Evolutionary conservation across 2,797 vertebrate genomes (phyloP).

Genomic region (Remorina albescens): DNA sequence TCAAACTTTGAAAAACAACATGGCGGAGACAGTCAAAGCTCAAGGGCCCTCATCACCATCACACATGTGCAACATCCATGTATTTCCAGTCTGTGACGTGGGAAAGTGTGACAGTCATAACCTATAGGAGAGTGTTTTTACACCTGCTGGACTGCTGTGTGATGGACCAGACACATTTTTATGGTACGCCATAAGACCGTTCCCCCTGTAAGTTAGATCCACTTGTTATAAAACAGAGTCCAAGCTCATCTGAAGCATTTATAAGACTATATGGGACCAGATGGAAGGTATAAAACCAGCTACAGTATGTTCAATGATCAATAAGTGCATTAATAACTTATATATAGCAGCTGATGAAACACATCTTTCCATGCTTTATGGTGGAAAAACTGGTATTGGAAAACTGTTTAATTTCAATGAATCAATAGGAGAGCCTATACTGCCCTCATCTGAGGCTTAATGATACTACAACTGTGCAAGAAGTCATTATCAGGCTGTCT

Average conservation of each 20-base stretch:
- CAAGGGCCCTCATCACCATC: slow-evolving; percentile 44
- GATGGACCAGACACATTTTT: slow-evolving; percentile 48
- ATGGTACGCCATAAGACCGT: slow-evolving; percentile 41
- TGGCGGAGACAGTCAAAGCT: slow-evolving; percentile 45
- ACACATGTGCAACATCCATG: slow-evolving; percentile 63
- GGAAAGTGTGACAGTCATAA: slow-evolving; percentile 34
- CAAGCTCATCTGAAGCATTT: slow-evolving; percentile 46
- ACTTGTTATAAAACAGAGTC: slow-evolving; percentile 15
- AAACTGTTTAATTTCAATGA: neutral
- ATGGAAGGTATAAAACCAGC: slow-evolving; percentile 24
- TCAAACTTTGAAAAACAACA: slow-evolving; percentile 58
- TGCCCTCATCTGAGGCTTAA: slow-evolving; percentile 48
- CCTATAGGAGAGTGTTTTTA: slow-evolving; percentile 46
- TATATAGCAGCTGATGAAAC: slow-evolving; percentile 39
- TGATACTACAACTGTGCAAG: slow-evolving; percentile 48
- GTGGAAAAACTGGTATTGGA: slow-evolving; percentile 15
- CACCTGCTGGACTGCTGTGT: slow-evolving; percentile 60
- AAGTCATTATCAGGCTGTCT: neutral
- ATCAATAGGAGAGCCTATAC: slow-evolving; percentile 22
- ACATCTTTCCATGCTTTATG: slow-evolving; percentile 9
- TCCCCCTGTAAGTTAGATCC: slow-evolving; percentile 28
- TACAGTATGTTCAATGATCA: slow-evolving; percentile 28
- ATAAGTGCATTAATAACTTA: slow-evolving; percentile 21
- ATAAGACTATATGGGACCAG: slow-evolving; percentile 33
- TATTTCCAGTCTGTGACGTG: slow-evolving; percentile 19